Conservation (phyloP, 2,113 vertebrate species). For the Kryptolebias marmoratus region DNA sequence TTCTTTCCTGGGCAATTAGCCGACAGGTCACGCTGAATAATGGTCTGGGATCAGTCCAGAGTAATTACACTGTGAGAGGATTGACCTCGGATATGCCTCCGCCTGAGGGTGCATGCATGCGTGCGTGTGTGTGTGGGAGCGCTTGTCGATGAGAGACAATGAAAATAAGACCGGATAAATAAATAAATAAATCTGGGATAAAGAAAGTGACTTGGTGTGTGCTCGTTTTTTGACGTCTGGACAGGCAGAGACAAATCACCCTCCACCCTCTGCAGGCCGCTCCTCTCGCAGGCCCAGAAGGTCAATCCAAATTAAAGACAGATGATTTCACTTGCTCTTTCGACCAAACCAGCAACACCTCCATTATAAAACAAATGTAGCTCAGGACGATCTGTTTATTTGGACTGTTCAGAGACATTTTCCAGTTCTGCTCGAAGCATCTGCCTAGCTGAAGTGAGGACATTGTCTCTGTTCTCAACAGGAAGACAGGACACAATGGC, state of each 20-base stretch:
- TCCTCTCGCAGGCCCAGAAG: slow-evolving; percentile 40
- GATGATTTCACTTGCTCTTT: slow-evolving; percentile 42
- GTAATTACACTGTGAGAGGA: slow-evolving; percentile 62
- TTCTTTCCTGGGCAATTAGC: slow-evolving; percentile 54
- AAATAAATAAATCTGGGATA: slow-evolving; percentile 13
- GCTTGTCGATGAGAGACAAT: slow-evolving; percentile 19
- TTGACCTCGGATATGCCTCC: slow-evolving; percentile 52
- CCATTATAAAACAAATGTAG: slow-evolving; percentile 46
- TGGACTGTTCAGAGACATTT: slow-evolving; percentile 13
- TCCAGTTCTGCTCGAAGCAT: slow-evolving; percentile 9
- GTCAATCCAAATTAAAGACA: slow-evolving; percentile 53
- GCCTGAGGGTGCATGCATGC: slow-evolving; percentile 27
- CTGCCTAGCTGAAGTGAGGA: background rate
- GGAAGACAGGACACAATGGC: slow-evolving; percentile 27
- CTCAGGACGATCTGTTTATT: slow-evolving; percentile 36
- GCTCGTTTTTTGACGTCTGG: slow-evolving; percentile 45
- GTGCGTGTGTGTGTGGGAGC: slow-evolving; percentile 10
- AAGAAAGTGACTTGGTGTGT: slow-evolving; percentile 16
- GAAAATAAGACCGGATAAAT: slow-evolving; percentile 14
- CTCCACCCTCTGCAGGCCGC: slow-evolving; percentile 1
- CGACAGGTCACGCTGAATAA: slow-evolving; percentile 56
- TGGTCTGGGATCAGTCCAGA: slow-evolving; percentile 61
- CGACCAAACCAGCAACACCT: slow-evolving; percentile 28
- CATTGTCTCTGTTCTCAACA: slow-evolving; percentile 16
- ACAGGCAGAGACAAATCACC: slow-evolving; percentile 60